Base-by-base conservation (phyloP, 2,797 vertebrate species). In the Pagetopsis macropterus region DNA sequence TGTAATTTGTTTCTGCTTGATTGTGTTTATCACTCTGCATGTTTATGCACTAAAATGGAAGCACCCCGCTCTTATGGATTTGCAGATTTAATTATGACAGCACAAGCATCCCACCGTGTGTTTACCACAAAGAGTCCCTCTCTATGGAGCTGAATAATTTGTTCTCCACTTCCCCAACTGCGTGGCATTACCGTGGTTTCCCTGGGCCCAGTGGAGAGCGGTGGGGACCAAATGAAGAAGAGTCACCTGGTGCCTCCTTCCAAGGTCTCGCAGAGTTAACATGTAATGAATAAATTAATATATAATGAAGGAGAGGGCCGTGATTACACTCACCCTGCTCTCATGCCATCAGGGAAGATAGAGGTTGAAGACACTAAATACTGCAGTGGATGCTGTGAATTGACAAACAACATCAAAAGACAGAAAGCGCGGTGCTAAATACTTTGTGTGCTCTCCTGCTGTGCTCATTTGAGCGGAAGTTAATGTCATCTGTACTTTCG, bases 251-350 rank as follows among this genome's bases (percentile, higher is more conserved):
- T 76, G 86, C 90, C 84, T 91, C 85, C 81, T 87, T 76, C 80
- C 89, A 90, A 92, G 91, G 91, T 92, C 93, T 92, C 73, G 70
- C 86, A 90, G 93, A 94, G 93, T 95, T 95, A 94, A 94, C 90
- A 91, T 94, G 90, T 92, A 94, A 95, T 95, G 93, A 95, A 95
- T 94, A 95, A 95, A 95, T 95, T 93, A 94, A 93, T 94, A 93
- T 81, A 88, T 93, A 94, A 94, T 94, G 94, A 94, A 91, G 89
- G 77, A 83, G 79, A 77, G 72, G 78, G 74, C 79, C 77, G 75
- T 76, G 71, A 68, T 78, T 78, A 68, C 79, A 72, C 81, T 88
- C 87, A 74, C 68, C 82, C 83, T 74, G 75, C 79, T 77, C 82
- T 85, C 63, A 23, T 72, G 81, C 83, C 89, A 88, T 89, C 72